Evolutionary conservation across 2,888 invertebrate genomes (phyloP).

Genomic region (Suillia variegata): DNA sequence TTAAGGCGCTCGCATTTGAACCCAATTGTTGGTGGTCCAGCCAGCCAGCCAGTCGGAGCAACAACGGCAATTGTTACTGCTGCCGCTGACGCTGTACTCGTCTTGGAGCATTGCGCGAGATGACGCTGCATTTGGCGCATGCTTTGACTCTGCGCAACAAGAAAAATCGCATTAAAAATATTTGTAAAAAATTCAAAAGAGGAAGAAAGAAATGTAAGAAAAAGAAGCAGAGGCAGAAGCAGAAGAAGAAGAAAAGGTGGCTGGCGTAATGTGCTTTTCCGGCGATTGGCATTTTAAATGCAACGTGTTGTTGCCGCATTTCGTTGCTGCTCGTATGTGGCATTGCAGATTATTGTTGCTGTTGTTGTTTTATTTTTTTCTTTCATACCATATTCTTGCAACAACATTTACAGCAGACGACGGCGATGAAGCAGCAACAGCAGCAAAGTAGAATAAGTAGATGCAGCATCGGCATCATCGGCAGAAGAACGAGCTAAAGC

Average conservation of each 20-base stretch:
- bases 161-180: not conserved
- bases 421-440: no score
- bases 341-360: not conserved
- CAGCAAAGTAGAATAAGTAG: no score
- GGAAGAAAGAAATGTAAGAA: not conserved
- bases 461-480: not conserved
- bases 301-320: not conserved
- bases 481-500: not conserved
- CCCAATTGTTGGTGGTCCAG: not conserved
- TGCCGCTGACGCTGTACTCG: conserved; percentile 29
- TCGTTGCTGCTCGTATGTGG: not conserved
- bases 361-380: not conserved
- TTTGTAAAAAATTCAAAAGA: not conserved
- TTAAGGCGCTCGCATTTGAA: not conserved
- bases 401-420: no score
- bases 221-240: not conserved
- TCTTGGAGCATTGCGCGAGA: conserved; percentile 44
- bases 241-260: no score
- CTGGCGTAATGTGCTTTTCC: not conserved
- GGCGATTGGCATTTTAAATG: not conserved
- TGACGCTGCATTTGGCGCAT: conserved; percentile 47
- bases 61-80: not conserved
- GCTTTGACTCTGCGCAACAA: not conserved
- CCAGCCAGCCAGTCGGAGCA: not conserved
- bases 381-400: no score